A percentile compares a stretch with the other conserved stretches of the same genome.
Evolutionary conservation across 2,797 vertebrate genomes (phyloP).

Genomic region (Phoeniculus purpureus): DNA sequence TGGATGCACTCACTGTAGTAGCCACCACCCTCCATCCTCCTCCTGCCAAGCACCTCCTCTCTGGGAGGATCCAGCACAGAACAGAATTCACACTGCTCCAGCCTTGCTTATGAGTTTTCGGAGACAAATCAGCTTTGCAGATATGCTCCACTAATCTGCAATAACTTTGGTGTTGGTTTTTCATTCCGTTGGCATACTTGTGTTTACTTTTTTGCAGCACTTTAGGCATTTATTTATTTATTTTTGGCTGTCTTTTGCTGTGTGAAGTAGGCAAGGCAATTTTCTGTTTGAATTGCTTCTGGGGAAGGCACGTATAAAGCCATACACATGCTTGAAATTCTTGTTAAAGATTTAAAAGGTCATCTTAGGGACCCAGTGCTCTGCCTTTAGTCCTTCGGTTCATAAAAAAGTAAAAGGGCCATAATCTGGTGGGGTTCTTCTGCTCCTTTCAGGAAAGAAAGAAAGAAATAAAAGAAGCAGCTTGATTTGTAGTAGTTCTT

Average conservation of each 20-base stretch:
- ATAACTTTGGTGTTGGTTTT: conserved; percentile 20
- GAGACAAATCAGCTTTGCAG: conserved; percentile 5
- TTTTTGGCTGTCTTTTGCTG: background rate
- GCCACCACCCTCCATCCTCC: background rate
- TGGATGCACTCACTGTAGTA: background rate
- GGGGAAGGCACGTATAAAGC: conserved; percentile 21
- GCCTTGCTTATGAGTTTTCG: background rate
- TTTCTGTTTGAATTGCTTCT: conserved; percentile 49
- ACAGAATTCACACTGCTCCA: background rate
- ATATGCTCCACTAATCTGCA: conserved; percentile 11
- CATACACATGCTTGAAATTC: background rate
- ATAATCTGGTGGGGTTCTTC: background rate
- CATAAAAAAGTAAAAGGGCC: background rate
- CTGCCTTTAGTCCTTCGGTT: background rate
- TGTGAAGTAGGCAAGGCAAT: conserved; percentile 41
- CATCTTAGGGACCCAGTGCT: background rate
- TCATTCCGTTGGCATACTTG: background rate
- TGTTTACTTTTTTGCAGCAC: background rate
- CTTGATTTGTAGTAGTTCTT: background rate
- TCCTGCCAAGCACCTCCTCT: background rate
- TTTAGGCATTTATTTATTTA: background rate
- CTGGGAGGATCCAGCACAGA: background rate
- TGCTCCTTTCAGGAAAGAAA: background rate
- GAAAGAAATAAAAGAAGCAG: background rate
- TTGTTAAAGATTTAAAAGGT: background rate